These are phyloP conservation scores for Tryphoninae sp. DNA, from an alignment of 2,888 invertebrate genomes.

Conservation along the genomic window DNA sequence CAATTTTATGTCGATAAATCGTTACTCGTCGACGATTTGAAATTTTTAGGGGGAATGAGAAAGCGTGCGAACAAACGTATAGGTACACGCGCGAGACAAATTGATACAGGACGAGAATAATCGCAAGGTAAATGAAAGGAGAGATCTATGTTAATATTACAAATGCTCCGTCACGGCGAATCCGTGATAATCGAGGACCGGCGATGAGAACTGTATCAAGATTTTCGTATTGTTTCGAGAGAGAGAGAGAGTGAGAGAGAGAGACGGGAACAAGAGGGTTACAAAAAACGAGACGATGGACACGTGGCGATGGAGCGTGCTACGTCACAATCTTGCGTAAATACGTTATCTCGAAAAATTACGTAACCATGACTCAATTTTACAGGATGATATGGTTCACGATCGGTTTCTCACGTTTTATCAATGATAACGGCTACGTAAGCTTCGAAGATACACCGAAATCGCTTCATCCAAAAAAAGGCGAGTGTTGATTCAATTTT, in stretches of 20 bases:
- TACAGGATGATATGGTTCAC: slow-evolving; percentile 19
- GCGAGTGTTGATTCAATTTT: no score
- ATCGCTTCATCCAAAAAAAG: background rate
- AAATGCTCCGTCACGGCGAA: slow-evolving; percentile 42
- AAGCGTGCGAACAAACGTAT: slow-evolving; percentile 15
- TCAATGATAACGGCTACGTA: slow-evolving; percentile 7
- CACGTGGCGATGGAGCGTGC: slow-evolving; percentile 52
- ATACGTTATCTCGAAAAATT: slow-evolving; percentile 55
- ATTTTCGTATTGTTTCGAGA: slow-evolving; percentile 46
- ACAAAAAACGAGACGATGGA: slow-evolving; percentile 22
- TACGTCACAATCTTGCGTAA: slow-evolving; percentile 34
- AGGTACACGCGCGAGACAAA: slow-evolving; percentile 71
- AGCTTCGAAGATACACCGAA: background rate
- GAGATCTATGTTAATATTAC: background rate
- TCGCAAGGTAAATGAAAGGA: slow-evolving; percentile 10
- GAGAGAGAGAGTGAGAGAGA: slow-evolving; percentile 2
- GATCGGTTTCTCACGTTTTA: slow-evolving; percentile 39
- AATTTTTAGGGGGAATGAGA: background rate
- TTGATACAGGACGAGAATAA: slow-evolving; percentile 52
- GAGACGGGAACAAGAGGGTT: slow-evolving; percentile 5
- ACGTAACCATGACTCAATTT: slow-evolving; percentile 56
- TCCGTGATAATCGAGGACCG: slow-evolving; percentile 29
- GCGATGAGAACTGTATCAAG: slow-evolving; percentile 41
- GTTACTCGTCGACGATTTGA: background rate
- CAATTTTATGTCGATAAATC: background rate